These are phyloP conservation scores for Patiria miniata DNA, from an alignment of 35 echinoderm and acorn worm species.

Conservation along the genomic window DNA sequence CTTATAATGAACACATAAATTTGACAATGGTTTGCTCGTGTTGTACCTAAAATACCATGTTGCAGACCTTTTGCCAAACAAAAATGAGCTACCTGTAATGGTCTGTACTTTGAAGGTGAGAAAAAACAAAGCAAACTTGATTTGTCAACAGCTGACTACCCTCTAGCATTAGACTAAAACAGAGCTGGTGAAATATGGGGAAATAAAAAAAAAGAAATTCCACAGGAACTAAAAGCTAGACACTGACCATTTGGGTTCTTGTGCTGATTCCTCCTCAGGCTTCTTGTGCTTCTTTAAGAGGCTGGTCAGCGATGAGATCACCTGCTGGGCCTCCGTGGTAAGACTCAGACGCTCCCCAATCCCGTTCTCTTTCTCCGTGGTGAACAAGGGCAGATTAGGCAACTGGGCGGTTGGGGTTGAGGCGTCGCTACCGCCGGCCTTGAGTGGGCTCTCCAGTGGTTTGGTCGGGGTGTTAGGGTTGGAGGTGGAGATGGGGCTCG, in stretches of 20 bases:
- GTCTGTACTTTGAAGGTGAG: too few species aligned
- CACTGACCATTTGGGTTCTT: constrained; percentile 40
- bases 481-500: not conserved
- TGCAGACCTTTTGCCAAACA: too few species aligned
- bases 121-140: too few species aligned
- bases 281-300: constrained; percentile 70
- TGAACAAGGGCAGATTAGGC: constrained; percentile 31
- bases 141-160: too few species aligned
- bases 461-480: not conserved
- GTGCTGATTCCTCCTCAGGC: constrained; percentile 6
- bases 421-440: constrained; percentile 20
- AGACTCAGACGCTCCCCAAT: constrained; percentile 64
- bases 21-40: too few species aligned
- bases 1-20: too few species aligned
- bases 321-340: constrained; percentile 74
- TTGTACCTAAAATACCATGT: too few species aligned
- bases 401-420: not conserved
- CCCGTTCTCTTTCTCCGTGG: constrained; percentile 45
- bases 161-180: too few species aligned
- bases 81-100: too few species aligned
- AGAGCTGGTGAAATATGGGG: too few species aligned
- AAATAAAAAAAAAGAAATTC: too few species aligned
- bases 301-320: constrained; percentile 79
- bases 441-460: constrained; percentile 29
- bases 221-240: too few species aligned